Evolutionary conservation across 1,140 invertebrate genomes (phyloP), one percentile per base, ranked within the genome.

Genomic region (Cydia amplana): DNA sequence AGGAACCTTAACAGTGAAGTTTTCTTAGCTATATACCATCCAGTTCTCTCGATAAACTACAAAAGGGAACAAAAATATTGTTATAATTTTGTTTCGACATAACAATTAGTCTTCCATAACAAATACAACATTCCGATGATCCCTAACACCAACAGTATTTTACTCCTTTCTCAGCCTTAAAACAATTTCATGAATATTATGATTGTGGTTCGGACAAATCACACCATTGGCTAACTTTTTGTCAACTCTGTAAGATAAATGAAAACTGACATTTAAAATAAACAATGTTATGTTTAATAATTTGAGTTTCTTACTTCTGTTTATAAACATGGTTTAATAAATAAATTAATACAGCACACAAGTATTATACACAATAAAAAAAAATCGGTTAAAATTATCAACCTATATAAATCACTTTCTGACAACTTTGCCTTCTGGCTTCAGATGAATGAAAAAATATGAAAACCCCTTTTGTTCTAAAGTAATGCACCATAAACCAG

Each of bases 401-500:
- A 55, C 6, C 7, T 16, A 55, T 7, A 9, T 55, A 1, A 18
- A 18, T 55, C 16, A 16, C 46, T 49, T 49, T 49, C 46, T 16
- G 46, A 49, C 12, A 49, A 1, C 46, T 49, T 49, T 16, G 12
- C 46, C 46, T 5, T 49, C 46, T 49, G 12, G 46, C 46, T 49
- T 16, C 46, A 16, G 12, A 55, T 55, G 16, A 55, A 20, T 55
- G n/a, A 64, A 28, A 64, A 64, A 64, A 40, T 20, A 20, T 63
- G 55, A 63, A 23, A 23, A 63, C n/a, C 55, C 55, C 63, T 64
- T 64, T 64, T 64, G 63, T 25, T 64, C 25, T 28, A 64, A 64
- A 9, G 10, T 64, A 64, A 64, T 28, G 63, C 63, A 63, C 55
- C 55, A 64, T 64, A 28, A 28, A 23, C 63, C 63, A 28, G 63